These are phyloP conservation scores for Meloe dianella DNA, from an alignment of 2,888 invertebrate genomes.

Conservation along the genomic window DNA sequence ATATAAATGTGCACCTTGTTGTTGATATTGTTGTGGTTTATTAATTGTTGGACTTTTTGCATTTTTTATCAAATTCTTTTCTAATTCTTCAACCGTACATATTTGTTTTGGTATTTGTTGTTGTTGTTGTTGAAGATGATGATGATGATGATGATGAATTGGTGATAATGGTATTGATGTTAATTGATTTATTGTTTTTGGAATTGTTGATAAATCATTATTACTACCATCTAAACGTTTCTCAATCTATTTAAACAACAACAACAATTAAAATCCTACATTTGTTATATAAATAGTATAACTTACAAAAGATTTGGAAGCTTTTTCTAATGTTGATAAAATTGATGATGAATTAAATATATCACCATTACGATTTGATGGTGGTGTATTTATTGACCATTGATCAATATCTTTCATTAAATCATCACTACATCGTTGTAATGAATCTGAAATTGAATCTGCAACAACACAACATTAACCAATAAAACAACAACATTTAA, in stretches of 20 bases:
- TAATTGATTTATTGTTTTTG: conserved; percentile 3
- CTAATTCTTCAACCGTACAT: conserved; percentile 76
- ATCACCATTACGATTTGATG: conserved; percentile 46
- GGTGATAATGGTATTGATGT: conserved; percentile 20
- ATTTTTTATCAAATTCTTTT: conserved; percentile 68
- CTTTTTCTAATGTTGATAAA: conserved; percentile 46
- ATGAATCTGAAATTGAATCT: conserved; percentile 43
- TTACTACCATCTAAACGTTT: conserved; percentile 33
- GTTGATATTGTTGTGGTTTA: conserved; percentile 18
- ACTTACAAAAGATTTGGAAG: conserved; percentile 52
- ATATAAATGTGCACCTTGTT: conserved; percentile 27
- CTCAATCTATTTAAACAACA: conserved; percentile 37
- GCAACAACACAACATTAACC: conserved; percentile 43
- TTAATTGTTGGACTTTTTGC: conserved; percentile 42
- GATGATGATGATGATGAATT: conserved; percentile 15
- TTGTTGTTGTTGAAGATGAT: conserved; percentile 40
- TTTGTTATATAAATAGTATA: neutral
- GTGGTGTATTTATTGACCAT: conserved; percentile 36
- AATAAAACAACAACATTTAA: conserved; percentile 6
- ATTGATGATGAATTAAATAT: conserved; percentile 39
- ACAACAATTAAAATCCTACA: neutral
- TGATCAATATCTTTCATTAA: conserved; percentile 28
- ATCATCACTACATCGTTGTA: conserved; percentile 27
- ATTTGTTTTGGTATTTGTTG: conserved; percentile 63
- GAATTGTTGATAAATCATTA: neutral